Evolutionary conservation across 2,888 invertebrate species (phyloP), one percentile per base, ranked within the genome.

Genomic region (Cataglyphis altisquamis): DNA sequence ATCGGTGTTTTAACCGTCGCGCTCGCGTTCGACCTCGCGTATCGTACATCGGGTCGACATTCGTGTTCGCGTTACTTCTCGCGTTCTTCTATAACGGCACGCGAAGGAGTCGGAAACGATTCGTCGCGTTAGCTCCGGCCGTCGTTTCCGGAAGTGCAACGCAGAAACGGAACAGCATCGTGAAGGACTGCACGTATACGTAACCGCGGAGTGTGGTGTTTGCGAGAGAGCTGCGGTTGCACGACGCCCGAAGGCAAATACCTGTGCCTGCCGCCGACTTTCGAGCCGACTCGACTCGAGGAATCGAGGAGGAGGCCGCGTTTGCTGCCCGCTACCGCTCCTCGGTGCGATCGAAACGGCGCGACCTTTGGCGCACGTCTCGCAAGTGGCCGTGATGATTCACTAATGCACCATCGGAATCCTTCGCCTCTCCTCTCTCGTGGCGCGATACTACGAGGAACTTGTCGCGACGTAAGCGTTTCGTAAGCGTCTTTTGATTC

Each of bases 171-270:
- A 68, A 87, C 74, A n/a, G 36, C 32, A 63, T 18, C 60, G 39
- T 25, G 39, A 18, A 55, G 41, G 45, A 32, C 48, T 36, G 15
- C n/a, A 45, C 80, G 45, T 12, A 36, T 36, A 12, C 25, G 8
- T 36, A 60, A 48, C 5, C 36, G 41, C 41, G 39, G 15, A 68
- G 73, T 41, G 81, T 81, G 87, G 83, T 52, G 89, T 84, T 86
- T 86, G 89, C 85, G 89, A 88, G 78, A 82, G 89, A 88, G 87
- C 9, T 29, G 80, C 57, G 89, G 90, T 68, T 32, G 78, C 62
- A 82, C 55, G 55, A 18, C 87, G 90, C 92, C 91, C 87, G 84
- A 82, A 90, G 92, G 92, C 92, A 91, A 92, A 91, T 91, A 92
- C 90, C 91, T 91, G 88, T 75, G 83, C 80, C 86, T 64, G 89